Conservation (phyloP, 2,113 vertebrate genomes). For the Cyanoliseus patagonus region DNA sequence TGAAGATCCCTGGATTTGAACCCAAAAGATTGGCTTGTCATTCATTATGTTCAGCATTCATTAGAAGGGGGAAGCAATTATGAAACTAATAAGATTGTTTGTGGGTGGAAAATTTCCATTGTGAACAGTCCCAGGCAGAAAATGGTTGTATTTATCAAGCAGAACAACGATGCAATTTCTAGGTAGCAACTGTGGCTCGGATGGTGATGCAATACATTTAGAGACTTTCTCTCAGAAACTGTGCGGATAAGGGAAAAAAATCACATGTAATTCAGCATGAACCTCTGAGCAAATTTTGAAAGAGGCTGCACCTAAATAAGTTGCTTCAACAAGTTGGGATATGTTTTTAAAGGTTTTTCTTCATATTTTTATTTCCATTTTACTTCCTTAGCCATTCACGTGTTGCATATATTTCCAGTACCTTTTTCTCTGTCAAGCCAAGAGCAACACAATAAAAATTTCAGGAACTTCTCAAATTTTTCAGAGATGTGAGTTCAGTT, state of each 20-base stretch:
- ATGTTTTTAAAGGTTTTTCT: not conserved
- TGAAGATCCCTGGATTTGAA: constrained; percentile 43
- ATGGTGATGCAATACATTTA: not conserved
- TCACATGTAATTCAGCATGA: not conserved
- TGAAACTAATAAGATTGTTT: constrained; percentile 29
- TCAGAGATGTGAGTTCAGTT: not conserved
- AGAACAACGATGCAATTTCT: not conserved
- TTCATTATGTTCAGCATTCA: constrained; percentile 8
- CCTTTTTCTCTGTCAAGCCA: not conserved
- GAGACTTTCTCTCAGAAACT: not conserved
- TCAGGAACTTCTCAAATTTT: not conserved
- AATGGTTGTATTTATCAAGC: not conserved
- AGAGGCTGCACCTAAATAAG: not conserved
- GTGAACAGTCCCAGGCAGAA: not conserved
- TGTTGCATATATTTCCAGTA: not conserved
- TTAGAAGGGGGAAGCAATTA: constrained; percentile 38
- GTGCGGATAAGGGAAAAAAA: not conserved
- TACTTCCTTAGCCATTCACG: not conserved
- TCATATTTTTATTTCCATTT: not conserved
- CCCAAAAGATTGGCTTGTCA: constrained; percentile 18
- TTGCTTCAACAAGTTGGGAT: not conserved
- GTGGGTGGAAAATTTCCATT: constrained; percentile 12
- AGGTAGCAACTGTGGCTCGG: not conserved
- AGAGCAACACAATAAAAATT: not conserved
- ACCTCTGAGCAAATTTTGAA: not conserved